Conservation (phyloP, 2,113 vertebrate genomes). For the Callionymus lyra region DNA sequence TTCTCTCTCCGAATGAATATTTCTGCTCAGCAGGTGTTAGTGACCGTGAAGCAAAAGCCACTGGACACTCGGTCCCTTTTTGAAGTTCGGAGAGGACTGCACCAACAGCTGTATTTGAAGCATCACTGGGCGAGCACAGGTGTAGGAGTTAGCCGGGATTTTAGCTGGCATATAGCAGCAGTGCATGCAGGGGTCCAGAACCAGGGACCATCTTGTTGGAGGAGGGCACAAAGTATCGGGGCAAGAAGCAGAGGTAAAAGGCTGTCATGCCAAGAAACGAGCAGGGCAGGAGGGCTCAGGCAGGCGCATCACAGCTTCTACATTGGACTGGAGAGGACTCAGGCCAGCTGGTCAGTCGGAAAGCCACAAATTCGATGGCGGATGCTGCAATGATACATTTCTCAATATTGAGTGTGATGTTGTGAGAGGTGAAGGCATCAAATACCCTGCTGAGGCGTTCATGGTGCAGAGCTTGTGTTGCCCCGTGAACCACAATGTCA, state of each 20-base stretch:
- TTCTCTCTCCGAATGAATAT: too few species aligned
- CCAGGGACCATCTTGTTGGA: not conserved
- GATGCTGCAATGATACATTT: too few species aligned
- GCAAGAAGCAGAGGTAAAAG: not conserved
- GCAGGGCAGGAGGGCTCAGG: too few species aligned
- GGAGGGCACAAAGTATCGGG: not conserved
- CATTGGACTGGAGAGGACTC: too few species aligned
- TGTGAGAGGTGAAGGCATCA: not conserved
- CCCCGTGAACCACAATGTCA: not conserved
- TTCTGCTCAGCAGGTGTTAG: too few species aligned
- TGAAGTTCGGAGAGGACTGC: not conserved
- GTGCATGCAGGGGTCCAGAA: not conserved
- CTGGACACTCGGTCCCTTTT: too few species aligned
- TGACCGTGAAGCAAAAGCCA: too few species aligned
- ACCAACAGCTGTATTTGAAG: not conserved
- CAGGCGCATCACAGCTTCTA: not conserved
- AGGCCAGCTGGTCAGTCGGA: too few species aligned
- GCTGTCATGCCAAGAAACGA: not conserved
- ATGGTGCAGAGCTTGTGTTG: too few species aligned
- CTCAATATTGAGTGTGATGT: not conserved
- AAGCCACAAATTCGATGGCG: too few species aligned
- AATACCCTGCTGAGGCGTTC: not conserved
- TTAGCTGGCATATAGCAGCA: not conserved
- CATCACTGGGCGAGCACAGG: slow-evolving; percentile 1
- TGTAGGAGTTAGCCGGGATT: not conserved